Conservation (phyloP, 2,113 vertebrate genomes). For the Chunga burmeisteri region DNA sequence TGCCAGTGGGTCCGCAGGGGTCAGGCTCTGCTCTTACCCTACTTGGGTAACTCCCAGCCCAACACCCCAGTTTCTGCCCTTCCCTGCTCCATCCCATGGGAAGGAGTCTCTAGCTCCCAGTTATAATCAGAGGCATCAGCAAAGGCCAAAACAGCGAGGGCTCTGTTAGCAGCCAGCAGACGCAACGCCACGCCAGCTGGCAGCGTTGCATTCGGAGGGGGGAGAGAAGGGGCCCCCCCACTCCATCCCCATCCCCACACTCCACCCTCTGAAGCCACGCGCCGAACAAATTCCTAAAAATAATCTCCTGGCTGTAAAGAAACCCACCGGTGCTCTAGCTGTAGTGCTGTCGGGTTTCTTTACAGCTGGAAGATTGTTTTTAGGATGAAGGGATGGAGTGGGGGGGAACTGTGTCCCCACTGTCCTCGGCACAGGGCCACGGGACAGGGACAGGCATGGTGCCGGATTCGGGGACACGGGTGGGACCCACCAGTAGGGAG, state of each 20-base stretch:
- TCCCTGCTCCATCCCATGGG: neutral
- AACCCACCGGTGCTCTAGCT: neutral
- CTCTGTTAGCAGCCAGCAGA: conserved; percentile 59
- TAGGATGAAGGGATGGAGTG: neutral
- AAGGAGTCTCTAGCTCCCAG: conserved; percentile 17
- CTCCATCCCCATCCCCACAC: neutral
- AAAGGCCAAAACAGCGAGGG: conserved; percentile 42
- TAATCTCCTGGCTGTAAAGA: neutral
- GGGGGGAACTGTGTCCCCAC: neutral
- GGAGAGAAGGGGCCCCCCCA: neutral
- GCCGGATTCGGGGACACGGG: neutral
- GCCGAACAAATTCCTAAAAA: conserved; percentile 51
- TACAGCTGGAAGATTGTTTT: neutral
- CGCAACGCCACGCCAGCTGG: neutral
- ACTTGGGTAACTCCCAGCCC: neutral
- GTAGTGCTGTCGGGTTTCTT: neutral
- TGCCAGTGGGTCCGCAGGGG: neutral
- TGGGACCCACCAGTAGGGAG: neutral
- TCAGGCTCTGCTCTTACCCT: neutral
- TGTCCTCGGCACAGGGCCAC: neutral
- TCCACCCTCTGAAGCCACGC: neutral
- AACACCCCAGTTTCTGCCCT: neutral
- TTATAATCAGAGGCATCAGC: conserved; percentile 18
- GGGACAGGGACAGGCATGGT: neutral
- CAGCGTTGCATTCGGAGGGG: neutral